phyloP scores from a whole-genome alignment of 2,113 vertebrate genomes.

The Tautogolabrus adspersus region DNA sequence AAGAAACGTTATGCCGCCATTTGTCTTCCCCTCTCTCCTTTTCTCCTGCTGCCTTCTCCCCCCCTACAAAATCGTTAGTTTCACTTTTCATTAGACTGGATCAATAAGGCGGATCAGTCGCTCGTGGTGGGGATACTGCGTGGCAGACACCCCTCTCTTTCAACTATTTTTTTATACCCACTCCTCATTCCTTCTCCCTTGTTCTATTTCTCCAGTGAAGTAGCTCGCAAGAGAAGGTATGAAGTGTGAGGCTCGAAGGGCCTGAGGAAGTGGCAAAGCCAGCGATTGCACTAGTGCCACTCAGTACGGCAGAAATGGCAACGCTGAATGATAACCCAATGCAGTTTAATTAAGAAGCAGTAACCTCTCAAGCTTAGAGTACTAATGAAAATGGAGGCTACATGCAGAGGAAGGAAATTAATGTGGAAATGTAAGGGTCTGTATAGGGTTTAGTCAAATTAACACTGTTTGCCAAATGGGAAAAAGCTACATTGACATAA shows the following conservation, averaged over 20 bases:
- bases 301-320: conserved; percentile 66
- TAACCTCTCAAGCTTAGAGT: conserved; percentile 72
- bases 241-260: conserved; percentile 18
- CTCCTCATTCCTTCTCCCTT: conserved; percentile 35
- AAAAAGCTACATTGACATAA: conserved; percentile 35
- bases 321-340: conserved; percentile 76
- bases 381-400: conserved; percentile 70
- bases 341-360: conserved; percentile 79
- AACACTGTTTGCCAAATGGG: conserved; percentile 32
- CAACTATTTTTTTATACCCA: conserved; percentile 16
- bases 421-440: conserved; percentile 58
- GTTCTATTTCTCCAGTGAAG: background rate
- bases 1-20: conserved; percentile 68
- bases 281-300: conserved; percentile 38
- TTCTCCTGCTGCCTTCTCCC: conserved; percentile 37
- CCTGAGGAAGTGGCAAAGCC: conserved; percentile 19
- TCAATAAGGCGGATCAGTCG: conserved; percentile 78
- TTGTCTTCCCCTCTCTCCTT: conserved; percentile 67
- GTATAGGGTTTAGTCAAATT: conserved; percentile 42
- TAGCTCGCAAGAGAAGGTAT: too few species aligned
- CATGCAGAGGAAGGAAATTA: conserved; percentile 71
- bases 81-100: conserved; percentile 84
- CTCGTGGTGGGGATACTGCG: conserved; percentile 67
- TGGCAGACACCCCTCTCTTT: conserved; percentile 38
- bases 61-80: conserved; percentile 63